Conservation (phyloP, 1,140 invertebrate species). For the Callitettix versicolor region DNA sequence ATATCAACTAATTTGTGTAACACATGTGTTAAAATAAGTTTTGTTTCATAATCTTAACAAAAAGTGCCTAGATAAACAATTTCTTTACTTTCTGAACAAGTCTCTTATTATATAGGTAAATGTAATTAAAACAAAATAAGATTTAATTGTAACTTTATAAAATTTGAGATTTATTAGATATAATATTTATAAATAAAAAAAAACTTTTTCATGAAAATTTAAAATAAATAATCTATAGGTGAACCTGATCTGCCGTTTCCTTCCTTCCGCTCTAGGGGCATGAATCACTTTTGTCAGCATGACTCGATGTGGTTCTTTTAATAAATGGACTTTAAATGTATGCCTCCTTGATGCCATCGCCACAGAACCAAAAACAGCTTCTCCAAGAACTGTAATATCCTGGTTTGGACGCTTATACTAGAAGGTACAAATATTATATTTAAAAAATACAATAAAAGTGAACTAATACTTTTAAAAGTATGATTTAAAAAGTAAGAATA, state of each 20-base stretch:
- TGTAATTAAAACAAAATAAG: no score
- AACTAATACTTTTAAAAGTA: neutral
- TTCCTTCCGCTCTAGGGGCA: neutral
- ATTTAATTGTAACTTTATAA: no score
- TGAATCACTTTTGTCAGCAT: constrained; percentile 13
- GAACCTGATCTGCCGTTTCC: constrained; percentile 8
- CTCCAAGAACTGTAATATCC: constrained; percentile 63
- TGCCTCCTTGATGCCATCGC: constrained; percentile 77
- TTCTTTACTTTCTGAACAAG: no score
- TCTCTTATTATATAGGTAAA: no score
- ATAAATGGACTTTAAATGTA: constrained; percentile 55
- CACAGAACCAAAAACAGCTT: constrained; percentile 83
- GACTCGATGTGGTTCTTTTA: neutral
- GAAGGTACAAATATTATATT: neutral
- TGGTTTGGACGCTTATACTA: constrained; percentile 32
- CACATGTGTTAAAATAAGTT: no score
- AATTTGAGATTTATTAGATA: no score
- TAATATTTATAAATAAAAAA: no score
- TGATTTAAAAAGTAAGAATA: neutral
- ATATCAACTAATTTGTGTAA: no score
- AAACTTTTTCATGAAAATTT: constrained; percentile 9
- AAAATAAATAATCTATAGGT: neutral
- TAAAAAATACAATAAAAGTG: neutral
- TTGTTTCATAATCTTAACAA: no score
- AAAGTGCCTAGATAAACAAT: no score